Percentiles rank a stretch among this genome's conserved stretches.
Conservation (phyloP, 2,797 vertebrate genomes). For the Mus minutoides region DNA sequence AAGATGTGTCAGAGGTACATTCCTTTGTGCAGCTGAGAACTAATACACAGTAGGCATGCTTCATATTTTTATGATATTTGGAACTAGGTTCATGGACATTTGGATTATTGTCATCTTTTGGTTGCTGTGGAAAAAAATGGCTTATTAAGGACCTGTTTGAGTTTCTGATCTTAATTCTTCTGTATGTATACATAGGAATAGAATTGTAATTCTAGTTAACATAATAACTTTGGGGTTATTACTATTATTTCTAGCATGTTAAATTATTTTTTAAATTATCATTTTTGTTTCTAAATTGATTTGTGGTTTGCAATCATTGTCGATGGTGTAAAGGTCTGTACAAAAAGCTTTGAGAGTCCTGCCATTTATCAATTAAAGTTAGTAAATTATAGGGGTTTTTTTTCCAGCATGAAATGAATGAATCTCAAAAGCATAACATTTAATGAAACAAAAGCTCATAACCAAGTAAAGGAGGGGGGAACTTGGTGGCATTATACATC, state of each 20-base stretch:
- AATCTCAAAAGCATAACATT: background rate
- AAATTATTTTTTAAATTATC: background rate
- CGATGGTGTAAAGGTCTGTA: background rate
- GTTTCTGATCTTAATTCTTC: background rate
- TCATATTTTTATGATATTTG: background rate
- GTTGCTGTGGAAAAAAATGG: background rate
- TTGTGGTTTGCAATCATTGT: background rate
- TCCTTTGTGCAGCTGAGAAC: background rate
- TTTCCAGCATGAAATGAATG: background rate
- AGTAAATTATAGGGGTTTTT: background rate
- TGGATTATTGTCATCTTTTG: background rate
- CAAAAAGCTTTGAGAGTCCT: background rate
- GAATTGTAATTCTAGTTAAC: background rate
- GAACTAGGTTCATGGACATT: background rate
- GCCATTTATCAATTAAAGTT: background rate
- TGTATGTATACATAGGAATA: background rate
- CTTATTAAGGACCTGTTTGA: background rate
- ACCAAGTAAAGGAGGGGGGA: background rate
- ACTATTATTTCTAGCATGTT: background rate
- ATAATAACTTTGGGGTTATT: background rate
- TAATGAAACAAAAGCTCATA: background rate
- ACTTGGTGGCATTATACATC: background rate
- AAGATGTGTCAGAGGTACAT: background rate
- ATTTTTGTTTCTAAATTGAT: background rate
- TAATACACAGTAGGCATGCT: background rate